Percentiles rank a stretch among this genome's conserved stretches.
Conservation (phyloP, 2,113 vertebrate species). For the Pterocles burchelli region DNA sequence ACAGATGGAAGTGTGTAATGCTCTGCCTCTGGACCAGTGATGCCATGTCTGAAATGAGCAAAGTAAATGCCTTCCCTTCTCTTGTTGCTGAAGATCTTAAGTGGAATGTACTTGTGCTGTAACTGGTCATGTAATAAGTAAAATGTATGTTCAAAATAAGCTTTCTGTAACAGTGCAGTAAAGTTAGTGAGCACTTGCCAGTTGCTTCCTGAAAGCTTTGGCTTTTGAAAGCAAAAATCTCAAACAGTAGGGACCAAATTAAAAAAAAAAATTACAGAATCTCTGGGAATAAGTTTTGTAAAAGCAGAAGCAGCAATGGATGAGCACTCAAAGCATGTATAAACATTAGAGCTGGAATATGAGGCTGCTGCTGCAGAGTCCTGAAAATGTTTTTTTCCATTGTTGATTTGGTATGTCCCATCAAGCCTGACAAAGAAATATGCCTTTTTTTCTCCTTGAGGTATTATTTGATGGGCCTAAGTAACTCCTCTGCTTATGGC, state of each 20-base stretch:
- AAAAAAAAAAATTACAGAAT: not conserved
- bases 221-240: not conserved
- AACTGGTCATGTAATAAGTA: not conserved
- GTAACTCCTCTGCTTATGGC: not conserved
- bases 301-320: not conserved
- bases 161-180: not conserved
- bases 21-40: not conserved
- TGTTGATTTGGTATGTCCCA: not conserved
- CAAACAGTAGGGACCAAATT: not conserved
- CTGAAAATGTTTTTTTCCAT: not conserved
- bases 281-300: not conserved
- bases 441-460: not conserved
- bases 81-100: not conserved
- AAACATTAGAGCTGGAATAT: not conserved
- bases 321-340: not conserved
- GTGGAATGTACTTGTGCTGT: not conserved
- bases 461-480: not conserved
- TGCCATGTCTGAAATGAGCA: not conserved
- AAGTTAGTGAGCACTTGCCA: not conserved
- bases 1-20: not conserved
- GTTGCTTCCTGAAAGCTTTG: not conserved
- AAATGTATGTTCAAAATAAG: not conserved
- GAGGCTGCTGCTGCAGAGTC: not conserved
- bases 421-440: not conserved
- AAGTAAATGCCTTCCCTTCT: not conserved